A percentile compares a stretch with the other conserved stretches of the same genome.
phyloP scores from a whole-genome alignment of 1,140 invertebrate genomes.

The Platorchestia sp. region DNA sequence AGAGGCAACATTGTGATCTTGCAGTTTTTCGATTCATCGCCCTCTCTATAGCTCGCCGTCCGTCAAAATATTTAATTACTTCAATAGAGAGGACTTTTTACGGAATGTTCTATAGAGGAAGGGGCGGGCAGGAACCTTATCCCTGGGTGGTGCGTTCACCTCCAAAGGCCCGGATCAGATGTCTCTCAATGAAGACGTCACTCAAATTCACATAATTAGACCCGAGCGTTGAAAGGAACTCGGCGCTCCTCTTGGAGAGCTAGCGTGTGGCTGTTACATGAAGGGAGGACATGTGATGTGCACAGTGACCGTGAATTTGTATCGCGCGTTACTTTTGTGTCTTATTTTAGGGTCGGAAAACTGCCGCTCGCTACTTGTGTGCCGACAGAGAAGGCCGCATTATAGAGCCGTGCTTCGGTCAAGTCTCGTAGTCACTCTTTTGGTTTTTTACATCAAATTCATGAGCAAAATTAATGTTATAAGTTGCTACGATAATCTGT shows the following conservation, averaged over 20 bases:
- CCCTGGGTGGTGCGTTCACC: neutral
- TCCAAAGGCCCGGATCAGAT: slow-evolving; percentile 4
- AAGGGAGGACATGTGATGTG: neutral
- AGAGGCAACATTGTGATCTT: slow-evolving; percentile 8
- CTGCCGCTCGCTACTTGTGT: neutral
- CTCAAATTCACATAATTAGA: slow-evolving; percentile 33
- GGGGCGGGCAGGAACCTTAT: neutral
- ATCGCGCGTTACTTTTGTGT: neutral
- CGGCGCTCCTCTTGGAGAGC: neutral
- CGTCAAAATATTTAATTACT: slow-evolving; percentile 31
- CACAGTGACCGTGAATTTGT: neutral
- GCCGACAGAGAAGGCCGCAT: neutral
- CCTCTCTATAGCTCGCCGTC: neutral
- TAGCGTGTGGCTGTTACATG: neutral
- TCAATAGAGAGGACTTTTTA: slow-evolving; percentile 35
- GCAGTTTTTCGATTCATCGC: neutral
- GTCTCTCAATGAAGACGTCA: neutral
- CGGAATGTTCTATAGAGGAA: neutral
- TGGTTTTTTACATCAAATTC: too few species aligned
- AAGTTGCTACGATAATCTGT: too few species aligned
- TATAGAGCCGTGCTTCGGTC: neutral
- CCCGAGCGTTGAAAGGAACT: neutral
- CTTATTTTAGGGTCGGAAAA: neutral
- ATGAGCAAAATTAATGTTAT: too few species aligned
- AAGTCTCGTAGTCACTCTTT: too few species aligned